These are phyloP conservation scores for Rhagologus leucostigma DNA, from an alignment of 2,113 vertebrate species.

Conservation along the genomic window DNA sequence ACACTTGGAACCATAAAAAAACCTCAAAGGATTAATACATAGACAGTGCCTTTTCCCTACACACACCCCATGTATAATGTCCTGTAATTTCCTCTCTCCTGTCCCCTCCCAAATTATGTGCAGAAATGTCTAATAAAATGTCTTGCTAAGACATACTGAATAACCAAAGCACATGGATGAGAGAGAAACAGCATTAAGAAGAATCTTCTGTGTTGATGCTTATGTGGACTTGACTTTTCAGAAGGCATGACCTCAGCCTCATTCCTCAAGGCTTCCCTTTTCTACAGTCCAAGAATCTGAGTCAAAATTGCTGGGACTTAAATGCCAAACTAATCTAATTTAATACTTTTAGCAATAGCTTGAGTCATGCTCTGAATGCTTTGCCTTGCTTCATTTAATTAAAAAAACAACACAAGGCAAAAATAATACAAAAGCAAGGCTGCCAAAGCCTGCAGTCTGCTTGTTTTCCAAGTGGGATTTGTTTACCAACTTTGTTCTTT, in stretches of 20 bases:
- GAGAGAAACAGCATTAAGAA: neutral
- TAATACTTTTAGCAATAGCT: conserved; percentile 60
- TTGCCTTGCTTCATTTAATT: conserved; percentile 62
- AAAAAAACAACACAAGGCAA: conserved; percentile 46
- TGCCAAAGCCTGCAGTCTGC: conserved; percentile 53
- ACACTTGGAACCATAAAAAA: neutral
- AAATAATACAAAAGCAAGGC: conserved; percentile 47
- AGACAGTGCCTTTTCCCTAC: neutral
- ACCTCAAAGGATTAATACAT: neutral
- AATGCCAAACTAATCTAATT: conserved; percentile 64
- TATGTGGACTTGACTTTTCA: conserved; percentile 16
- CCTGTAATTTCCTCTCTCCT: neutral
- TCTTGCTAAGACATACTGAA: neutral
- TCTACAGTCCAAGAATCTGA: conserved; percentile 42
- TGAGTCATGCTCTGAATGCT: conserved; percentile 53
- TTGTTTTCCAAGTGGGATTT: conserved; percentile 37
- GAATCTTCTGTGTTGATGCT: neutral
- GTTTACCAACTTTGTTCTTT: conserved; percentile 53
- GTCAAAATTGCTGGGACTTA: conserved; percentile 48
- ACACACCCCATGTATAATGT: neutral
- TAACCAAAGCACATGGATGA: neutral
- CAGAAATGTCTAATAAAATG: neutral
- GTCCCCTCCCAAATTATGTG: neutral
- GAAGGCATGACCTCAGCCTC: conserved; percentile 28
- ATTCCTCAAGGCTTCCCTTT: conserved; percentile 43